Base-by-base conservation (phyloP, 2,113 vertebrate genomes). In the Sisor rabdophorus region DNA sequence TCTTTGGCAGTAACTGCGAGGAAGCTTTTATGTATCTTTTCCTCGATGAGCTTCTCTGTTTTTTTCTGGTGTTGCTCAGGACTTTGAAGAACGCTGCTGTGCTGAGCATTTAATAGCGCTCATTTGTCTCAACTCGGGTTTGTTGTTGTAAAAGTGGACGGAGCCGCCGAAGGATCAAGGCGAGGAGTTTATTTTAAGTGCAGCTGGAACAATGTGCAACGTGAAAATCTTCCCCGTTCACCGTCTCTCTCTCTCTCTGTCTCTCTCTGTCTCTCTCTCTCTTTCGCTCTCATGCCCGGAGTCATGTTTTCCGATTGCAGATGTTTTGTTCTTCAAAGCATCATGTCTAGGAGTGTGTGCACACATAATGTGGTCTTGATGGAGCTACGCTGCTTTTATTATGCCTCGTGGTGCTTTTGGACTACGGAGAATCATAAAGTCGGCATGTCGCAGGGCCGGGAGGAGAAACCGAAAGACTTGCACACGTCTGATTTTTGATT, bases 1-100 rank as follows among this genome's bases (percentile, higher is more conserved):
- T 84, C 81, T 83, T 81, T 44, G 53, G 58, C 58, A 82, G 80
- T 71, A 78, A 73, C 63, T 56, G 63, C 54, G 36, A 78, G 81
- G 70, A 77, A 75, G 28, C 81, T 80, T 82, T 83, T 71, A 77
- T 83, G 81, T 75, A 8, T 76, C 74, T 78, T 50, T 71, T 67
- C 30, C 52, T 74, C 40, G 26, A 53, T 73, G 61, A 53, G 28
- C 78, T 54, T 75, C 58, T 75, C 28, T 40, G 65, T 50, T 61
- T 71, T 47, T 75, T 75, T 7, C 76, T 30, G 40, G 64, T 59
- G 65, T 64, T 78, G 44, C 32, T 56, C 44, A 54, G 48, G 69
- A 78, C 69, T 83, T 81, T 79, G 69, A 81, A 79, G 79, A 63
- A 55, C 15, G 77, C 70, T 79, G 73, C 58, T 44, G 63, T 84